Evolutionary conservation across 1,140 invertebrate species (phyloP), one percentile per base, ranked within the genome.

Genomic region (Drosophila orosa): DNA sequence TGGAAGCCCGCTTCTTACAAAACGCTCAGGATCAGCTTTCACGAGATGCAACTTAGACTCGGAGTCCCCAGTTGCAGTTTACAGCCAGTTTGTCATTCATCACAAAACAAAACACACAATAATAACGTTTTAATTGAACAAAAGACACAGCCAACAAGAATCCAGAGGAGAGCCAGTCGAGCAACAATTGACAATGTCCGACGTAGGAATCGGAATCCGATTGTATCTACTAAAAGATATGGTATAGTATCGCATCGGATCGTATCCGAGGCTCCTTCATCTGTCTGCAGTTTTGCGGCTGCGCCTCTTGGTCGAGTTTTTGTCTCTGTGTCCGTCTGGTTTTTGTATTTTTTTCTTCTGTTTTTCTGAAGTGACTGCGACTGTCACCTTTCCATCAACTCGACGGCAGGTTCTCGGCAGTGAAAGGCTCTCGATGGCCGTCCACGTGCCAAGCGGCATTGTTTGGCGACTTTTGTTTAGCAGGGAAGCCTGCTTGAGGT

Each of bases 41-140:
- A 87, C 84, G 69, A 77, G 78, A 79, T 66, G 75, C 83, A 80
- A 87, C 83, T 73, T 86, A 86, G 83, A 86, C 83, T 77, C 55
- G 48, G 83, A 83, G 83, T 86, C 83, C 83, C 79, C 83, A 86
- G 74, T 85, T 71, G 67, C 69, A 61, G 62, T 57, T 71, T 71
- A 58, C 80, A 65, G 71, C 59, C 80, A 63, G 65, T 72, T 74
- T 76, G 66, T 80, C 78, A 71, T 61, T 82, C 60, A 80, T 66
- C 50, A 61, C 55, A 61, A 52, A 81, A 59, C 72, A 55, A 59
- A 60, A 56, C 63, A 77, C 74, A 77, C 74, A 83, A 89, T 86
- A 86, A 87, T 87, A 87, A 87, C 83, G 75, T 87, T 89, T 87
- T 87, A 87, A 87, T 87, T 87, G 83, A 87, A 87, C 79, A 87